Evolutionary conservation across 2,113 vertebrate species (phyloP).

Genomic region (Ornithorhynchus anatinus): DNA sequence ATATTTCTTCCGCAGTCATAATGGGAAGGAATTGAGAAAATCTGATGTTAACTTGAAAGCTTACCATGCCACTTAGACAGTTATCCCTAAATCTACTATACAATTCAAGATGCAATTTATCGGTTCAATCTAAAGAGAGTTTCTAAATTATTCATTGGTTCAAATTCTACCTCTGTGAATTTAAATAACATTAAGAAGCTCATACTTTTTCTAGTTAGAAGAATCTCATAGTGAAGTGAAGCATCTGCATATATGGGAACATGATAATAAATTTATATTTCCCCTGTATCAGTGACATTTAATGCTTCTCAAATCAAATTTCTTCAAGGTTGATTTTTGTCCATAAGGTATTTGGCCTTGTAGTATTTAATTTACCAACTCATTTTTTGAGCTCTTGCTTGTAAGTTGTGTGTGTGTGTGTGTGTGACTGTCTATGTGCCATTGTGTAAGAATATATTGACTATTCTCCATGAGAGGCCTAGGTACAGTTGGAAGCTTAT

Average conservation of each 20-base stretch:
- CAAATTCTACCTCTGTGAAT: neutral
- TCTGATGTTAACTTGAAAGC: too few species aligned
- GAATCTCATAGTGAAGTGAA: neutral
- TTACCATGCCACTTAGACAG: too few species aligned
- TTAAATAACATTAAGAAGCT: neutral
- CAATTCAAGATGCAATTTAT: neutral
- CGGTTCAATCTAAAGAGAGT: too few species aligned
- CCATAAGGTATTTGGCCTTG: fast-evolving
- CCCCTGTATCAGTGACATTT: neutral
- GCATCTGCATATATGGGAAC: neutral
- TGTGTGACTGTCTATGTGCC: conserved; percentile 15
- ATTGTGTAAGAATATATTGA: conserved; percentile 24
- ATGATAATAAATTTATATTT: neutral
- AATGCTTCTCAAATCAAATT: conserved; percentile 11
- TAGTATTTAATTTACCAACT: neutral
- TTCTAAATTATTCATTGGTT: too few species aligned
- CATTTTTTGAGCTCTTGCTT: neutral
- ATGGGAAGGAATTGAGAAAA: too few species aligned
- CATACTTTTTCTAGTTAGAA: neutral
- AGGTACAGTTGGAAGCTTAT: conserved; percentile 44
- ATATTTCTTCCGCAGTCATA: too few species aligned
- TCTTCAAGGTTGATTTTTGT: neutral
- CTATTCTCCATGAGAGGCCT: conserved; percentile 27
- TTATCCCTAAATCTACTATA: too few species aligned
- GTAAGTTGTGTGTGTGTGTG: neutral